Evolutionary conservation across 2,888 invertebrate genomes (phyloP).

Genomic region (Cyclophora punctaria): DNA sequence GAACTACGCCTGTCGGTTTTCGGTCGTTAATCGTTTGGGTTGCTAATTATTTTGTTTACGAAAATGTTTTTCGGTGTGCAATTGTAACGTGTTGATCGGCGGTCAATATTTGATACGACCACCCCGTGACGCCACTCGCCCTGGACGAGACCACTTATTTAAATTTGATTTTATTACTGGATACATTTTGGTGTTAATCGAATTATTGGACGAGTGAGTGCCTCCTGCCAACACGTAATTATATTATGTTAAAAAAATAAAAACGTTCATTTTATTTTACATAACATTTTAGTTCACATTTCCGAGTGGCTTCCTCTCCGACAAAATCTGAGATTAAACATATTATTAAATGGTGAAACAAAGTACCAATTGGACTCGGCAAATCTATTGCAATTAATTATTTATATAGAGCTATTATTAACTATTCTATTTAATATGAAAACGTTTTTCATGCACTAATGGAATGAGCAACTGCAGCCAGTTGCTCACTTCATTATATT

Average conservation of each 20-base stretch:
- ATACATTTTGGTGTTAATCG: not conserved
- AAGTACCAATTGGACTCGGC: too few species aligned
- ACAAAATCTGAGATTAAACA: too few species aligned
- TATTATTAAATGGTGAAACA: too few species aligned
- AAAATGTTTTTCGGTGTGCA: slow-evolving; percentile 62
- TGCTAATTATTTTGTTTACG: slow-evolving; percentile 59
- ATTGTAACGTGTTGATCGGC: slow-evolving; percentile 59
- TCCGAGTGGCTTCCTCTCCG: too few species aligned
- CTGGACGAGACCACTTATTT: slow-evolving; percentile 41
- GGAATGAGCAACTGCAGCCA: too few species aligned
- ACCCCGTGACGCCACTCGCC: not conserved
- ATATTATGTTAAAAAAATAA: not conserved
- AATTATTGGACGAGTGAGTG: not conserved
- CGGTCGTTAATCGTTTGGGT: slow-evolving; percentile 41
- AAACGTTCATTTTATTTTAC: too few species aligned
- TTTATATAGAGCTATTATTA: too few species aligned
- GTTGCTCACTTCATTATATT: too few species aligned
- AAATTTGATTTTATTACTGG: slow-evolving; percentile 37
- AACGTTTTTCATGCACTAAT: too few species aligned
- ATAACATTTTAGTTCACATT: too few species aligned
- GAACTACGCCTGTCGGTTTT: slow-evolving; percentile 53
- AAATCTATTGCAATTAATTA: too few species aligned
- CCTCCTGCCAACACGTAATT: not conserved
- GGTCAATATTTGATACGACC: slow-evolving; percentile 61
- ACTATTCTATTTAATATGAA: too few species aligned